Base-by-base conservation (phyloP, 2,113 vertebrate genomes). In the Etheostoma cragini region DNA sequence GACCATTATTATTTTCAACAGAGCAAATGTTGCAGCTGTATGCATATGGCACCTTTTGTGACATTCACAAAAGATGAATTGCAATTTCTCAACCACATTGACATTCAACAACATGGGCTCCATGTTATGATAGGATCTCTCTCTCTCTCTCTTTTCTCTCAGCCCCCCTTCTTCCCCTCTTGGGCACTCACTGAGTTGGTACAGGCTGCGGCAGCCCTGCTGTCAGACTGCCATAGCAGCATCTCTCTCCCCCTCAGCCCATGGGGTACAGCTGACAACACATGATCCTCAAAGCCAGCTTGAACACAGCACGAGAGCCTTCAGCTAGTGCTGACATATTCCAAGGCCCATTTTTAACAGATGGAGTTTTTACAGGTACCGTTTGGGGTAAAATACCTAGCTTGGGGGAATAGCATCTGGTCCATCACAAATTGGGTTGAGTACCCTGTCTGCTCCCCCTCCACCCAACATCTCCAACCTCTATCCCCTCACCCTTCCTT, bases 381-480 rank as follows among this genome's bases (percentile, higher is more conserved):
- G 87, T 92, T 94, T 93, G 92, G 90, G 90, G 83, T 94, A 91
- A 92, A 94, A 91, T 91, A 88, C 88, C 80, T 91, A 21, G 91
- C 94, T 94, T 72, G 87, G 93, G 94, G 94, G 92, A 79, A 86
- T 67, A 81, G 88, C 93, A 95, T 92, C 92, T 94, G 94, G 92
- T 91, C 88, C 80, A 69, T 85, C 92, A 87, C 91, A 94, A 94
- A 94, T 94, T 91, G 90, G 89, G 88, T 82, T 57, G 71, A 78
- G 65, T 83, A 77, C 78, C 83, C 83, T 14, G 17, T 82, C 77
- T 38, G n/a, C 26, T 82, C 54, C 68, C 26, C 42, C 42, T 57
- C 72, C 17, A 3, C 47, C 65, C 74, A 49, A 80, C 52, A 76
- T 82, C 57, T 49, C 68, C 71, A 68, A 79, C 74, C 76, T 54